phyloP scores from a whole-genome alignment of 2,888 invertebrate species.

The Chrysodeixis includens region DNA sequence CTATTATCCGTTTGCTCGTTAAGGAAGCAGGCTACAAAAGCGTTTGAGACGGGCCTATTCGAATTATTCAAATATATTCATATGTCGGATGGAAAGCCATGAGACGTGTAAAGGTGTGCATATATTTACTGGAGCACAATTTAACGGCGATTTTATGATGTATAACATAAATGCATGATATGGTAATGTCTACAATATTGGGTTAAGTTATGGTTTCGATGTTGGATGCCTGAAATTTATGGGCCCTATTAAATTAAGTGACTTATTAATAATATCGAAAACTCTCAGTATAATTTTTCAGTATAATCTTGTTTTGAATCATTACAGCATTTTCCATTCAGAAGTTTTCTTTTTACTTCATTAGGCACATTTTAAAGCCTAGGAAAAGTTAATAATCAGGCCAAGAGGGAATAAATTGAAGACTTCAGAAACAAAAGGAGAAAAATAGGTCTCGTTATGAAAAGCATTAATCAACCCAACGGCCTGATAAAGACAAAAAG shows the following conservation, averaged over 20 bases:
- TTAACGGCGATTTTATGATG: conserved; percentile 46
- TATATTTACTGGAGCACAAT: conserved; percentile 50
- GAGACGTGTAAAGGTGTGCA: conserved; percentile 59
- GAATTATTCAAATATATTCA: conserved; percentile 82
- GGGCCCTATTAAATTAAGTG: conserved; percentile 10
- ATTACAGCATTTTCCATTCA: background rate
- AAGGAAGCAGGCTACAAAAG: conserved; percentile 61
- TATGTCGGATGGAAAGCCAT: conserved; percentile 71
- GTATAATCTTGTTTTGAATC: background rate
- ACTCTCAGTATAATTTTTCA: background rate
- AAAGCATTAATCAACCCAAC: conserved; percentile 44
- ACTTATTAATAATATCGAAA: background rate
- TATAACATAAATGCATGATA: conserved; percentile 46
- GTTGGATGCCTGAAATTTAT: conserved; percentile 14
- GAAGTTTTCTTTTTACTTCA: conserved; percentile 1
- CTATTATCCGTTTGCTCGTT: conserved; percentile 56
- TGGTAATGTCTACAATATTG: conserved; percentile 29
- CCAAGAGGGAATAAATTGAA: conserved; percentile 16
- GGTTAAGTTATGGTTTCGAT: conserved; percentile 17
- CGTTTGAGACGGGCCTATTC: conserved; percentile 67
- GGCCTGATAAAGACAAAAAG: conserved; percentile 40
- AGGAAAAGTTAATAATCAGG: conserved; percentile 3
- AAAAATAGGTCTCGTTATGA: conserved; percentile 22
- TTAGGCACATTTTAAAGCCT: background rate
- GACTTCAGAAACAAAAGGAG: conserved; percentile 24